phyloP scores from a whole-genome alignment of 2,113 vertebrate genomes.

The Neotragus moschatus region DNA sequence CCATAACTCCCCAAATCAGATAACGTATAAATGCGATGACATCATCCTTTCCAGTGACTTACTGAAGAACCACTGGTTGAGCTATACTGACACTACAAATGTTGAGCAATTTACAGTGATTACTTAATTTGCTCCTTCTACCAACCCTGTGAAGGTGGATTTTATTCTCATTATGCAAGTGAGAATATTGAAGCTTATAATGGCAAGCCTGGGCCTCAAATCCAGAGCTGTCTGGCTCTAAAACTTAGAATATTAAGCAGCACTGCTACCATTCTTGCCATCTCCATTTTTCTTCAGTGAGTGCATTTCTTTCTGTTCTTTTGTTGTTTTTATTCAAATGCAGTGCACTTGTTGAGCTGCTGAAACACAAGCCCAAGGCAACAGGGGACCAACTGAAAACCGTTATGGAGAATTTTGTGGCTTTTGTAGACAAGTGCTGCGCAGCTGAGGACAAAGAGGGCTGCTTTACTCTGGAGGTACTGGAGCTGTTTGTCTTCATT shows the following conservation, averaged over 20 bases:
- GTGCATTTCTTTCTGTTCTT: background rate
- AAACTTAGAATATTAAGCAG: background rate
- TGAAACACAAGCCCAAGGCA: conserved; percentile 71
- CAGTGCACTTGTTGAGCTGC: conserved; percentile 61
- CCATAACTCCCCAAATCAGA: background rate
- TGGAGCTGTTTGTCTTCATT: background rate
- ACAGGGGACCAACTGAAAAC: conserved; percentile 27
- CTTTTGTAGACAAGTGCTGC: conserved; percentile 47
- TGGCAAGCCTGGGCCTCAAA: background rate
- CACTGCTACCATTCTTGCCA: fast-evolving
- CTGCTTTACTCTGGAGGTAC: conserved; percentile 59
- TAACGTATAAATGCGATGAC: background rate
- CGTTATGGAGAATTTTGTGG: background rate
- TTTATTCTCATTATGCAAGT: background rate
- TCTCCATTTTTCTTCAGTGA: background rate
- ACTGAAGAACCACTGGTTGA: background rate
- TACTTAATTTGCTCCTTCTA: background rate
- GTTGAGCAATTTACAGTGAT: background rate
- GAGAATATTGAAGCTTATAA: background rate
- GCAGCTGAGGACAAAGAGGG: background rate
- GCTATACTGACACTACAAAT: background rate
- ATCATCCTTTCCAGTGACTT: background rate
- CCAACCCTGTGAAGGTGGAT: background rate
- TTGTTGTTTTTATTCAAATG: background rate
- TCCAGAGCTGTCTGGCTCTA: background rate